Evolutionary conservation across 2,888 invertebrate species (phyloP).

Genomic region (Therioaphis trifolii): DNA sequence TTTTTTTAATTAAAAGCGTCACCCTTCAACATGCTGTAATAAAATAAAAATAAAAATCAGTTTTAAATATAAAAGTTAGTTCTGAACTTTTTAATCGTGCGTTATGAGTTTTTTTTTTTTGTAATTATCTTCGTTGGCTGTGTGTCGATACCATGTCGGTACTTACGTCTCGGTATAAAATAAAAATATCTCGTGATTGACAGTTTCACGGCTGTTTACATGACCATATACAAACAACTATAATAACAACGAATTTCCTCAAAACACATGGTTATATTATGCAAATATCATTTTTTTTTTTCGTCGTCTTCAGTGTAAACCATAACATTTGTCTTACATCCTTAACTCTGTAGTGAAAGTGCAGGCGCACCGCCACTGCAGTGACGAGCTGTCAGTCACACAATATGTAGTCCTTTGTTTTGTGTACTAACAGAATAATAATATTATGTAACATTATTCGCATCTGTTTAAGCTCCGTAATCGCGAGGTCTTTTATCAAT

Average conservation of each 20-base stretch:
- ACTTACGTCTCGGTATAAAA: not conserved
- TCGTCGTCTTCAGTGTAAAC: not conserved
- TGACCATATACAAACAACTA: not conserved
- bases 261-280: slow-evolving; percentile 11
- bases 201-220: not conserved
- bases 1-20: slow-evolving; percentile 14
- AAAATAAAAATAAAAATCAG: slow-evolving; percentile 4
- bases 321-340: not conserved
- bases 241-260: not conserved
- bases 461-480: slow-evolving; percentile 8
- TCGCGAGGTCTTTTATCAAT: slow-evolving; percentile 2
- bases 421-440: slow-evolving; percentile 13
- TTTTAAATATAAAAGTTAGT: not conserved
- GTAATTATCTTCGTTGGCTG: not conserved
- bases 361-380: not conserved
- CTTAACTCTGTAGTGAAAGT: slow-evolving; percentile 12
- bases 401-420: slow-evolving; percentile 27
- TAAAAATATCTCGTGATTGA: slow-evolving; percentile 21
- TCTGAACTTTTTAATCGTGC: not conserved
- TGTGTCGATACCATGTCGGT: not conserved
- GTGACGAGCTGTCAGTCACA: slow-evolving; percentile 33
- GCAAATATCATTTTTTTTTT: not conserved
- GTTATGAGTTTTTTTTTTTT: not conserved
- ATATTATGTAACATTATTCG: not conserved
- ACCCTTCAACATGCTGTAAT: not conserved